Base-by-base conservation (phyloP, 2,797 vertebrate species). In the Lithobates pipiens region DNA sequence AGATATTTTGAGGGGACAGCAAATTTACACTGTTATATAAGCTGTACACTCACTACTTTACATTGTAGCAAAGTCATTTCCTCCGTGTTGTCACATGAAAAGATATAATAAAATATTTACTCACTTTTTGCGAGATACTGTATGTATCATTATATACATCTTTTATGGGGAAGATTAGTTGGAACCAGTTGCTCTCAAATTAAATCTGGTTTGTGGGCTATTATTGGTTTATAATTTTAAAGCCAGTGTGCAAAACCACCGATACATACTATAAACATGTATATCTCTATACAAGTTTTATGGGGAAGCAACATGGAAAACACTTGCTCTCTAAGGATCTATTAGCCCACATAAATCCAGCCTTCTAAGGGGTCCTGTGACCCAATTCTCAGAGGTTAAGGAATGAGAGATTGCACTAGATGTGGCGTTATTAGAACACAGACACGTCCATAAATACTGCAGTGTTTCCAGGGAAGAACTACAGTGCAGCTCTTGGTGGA, bases 401-500 rank as follows among this genome's bases (percentile, higher is more conserved):
- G 75, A 71, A 71, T 61, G 25, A 27, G 10, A 77, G 50, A 29
- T 39, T 34, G 67, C 32, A 34, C 23, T 63, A 79, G 61, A 80
- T 44, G 50, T 85, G 61, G 32, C 42, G 15, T 27, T n/a, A 39
- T 42, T 2, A 65, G 65, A 54, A 46, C 75, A 69, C 44, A 73
- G 50, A n/a, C n/a, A 70, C 21, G 44, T 61, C 77, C 67, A 69
- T 70, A 21, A 42, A 42, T 16, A 46, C 39, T 75, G 80, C 76
- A 87, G 69, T 61, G 61, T 83, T 83, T 74, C 80, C 25, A 61
- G 80, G 54, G 83, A 73, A 77, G 74, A 76, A 61, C 23, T 50
- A 80, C 42, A 44, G 68, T 61, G 75, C 74, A 77, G 80, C 85
- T 72, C 74, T 78, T 74, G 75, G 54, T 83, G 72, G 76, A 87